These are phyloP conservation scores for Cyprinella venusta DNA, from an alignment of 2,797 vertebrate genomes.

Conservation along the genomic window DNA sequence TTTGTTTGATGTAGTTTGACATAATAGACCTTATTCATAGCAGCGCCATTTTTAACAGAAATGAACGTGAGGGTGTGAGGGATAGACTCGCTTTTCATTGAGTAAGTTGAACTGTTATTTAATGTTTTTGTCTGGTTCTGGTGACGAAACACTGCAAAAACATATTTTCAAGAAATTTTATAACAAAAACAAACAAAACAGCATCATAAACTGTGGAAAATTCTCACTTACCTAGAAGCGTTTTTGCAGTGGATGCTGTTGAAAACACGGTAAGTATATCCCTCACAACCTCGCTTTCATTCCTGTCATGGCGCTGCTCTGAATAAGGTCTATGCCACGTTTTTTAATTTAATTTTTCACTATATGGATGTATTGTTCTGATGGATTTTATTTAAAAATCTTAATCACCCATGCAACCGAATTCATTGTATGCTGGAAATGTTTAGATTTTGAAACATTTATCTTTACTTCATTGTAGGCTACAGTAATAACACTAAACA, in stretches of 20 bases:
- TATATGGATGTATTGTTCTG: background rate
- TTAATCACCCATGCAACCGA: background rate
- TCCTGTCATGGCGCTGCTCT: background rate
- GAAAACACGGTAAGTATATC: background rate
- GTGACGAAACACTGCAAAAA: background rate
- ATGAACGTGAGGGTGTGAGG: background rate
- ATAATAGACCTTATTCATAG: background rate
- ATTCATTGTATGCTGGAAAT: background rate
- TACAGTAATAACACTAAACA: background rate
- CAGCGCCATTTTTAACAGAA: background rate
- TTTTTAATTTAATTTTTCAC: fast-evolving
- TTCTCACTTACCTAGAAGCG: fast-evolving
- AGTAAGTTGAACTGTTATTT: background rate
- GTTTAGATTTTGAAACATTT: background rate
- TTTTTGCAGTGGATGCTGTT: background rate
- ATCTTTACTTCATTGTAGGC: background rate
- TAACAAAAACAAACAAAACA: background rate
- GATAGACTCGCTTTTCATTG: background rate
- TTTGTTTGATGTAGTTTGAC: background rate
- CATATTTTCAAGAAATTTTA: fast-evolving
- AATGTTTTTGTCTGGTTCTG: background rate
- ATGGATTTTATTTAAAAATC: background rate
- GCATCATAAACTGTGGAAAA: background rate
- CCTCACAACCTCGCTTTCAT: background rate
- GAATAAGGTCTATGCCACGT: background rate